phyloP scores from a whole-genome alignment of 1,140 invertebrate species.

The Drosophila elegans region DNA sequence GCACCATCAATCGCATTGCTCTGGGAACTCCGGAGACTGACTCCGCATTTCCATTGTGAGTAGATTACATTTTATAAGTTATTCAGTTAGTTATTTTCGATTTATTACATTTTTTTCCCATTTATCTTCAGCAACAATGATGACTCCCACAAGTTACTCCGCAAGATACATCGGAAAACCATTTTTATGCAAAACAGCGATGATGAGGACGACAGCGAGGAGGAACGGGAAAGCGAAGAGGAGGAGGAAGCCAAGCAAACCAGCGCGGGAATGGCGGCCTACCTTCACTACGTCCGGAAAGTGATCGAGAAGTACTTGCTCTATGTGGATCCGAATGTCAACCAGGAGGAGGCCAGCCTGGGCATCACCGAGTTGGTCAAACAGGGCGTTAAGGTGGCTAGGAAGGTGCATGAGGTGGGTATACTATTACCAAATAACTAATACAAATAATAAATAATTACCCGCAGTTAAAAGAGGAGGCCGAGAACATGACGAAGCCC shows the following conservation, averaged over 20 bases:
- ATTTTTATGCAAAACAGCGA: conserved; percentile 59
- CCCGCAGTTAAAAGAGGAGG: conserved; percentile 85
- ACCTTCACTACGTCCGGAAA: conserved; percentile 85
- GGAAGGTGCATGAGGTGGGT: conserved; percentile 86
- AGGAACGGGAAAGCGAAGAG: conserved; percentile 64
- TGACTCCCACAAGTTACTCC: conserved; percentile 74
- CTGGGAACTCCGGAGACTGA: conserved; percentile 87
- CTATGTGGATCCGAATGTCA: conserved; percentile 80
- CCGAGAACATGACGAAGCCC: conserved; percentile 86
- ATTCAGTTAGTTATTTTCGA: too few species aligned
- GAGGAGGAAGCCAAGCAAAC: conserved; percentile 67
- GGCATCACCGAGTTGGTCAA: conserved; percentile 85
- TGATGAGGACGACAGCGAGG: conserved; percentile 70
- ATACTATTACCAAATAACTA: too few species aligned
- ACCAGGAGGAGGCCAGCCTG: conserved; percentile 83
- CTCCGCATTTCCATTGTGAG: conserved; percentile 89
- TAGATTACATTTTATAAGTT: neutral
- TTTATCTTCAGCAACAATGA: conserved; percentile 72
- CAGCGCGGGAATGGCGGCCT: conserved; percentile 63
- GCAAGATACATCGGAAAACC: conserved; percentile 70
- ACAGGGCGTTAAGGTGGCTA: conserved; percentile 85
- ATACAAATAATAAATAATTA: neutral
- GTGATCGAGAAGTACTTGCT: conserved; percentile 85
- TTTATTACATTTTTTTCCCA: too few species aligned
- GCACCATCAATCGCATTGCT: conserved; percentile 87